A percentile compares a stretch with the other conserved stretches of the same genome.
Conservation (phyloP, 2,888 invertebrate species). For the Cylindroiulus punctatus region DNA sequence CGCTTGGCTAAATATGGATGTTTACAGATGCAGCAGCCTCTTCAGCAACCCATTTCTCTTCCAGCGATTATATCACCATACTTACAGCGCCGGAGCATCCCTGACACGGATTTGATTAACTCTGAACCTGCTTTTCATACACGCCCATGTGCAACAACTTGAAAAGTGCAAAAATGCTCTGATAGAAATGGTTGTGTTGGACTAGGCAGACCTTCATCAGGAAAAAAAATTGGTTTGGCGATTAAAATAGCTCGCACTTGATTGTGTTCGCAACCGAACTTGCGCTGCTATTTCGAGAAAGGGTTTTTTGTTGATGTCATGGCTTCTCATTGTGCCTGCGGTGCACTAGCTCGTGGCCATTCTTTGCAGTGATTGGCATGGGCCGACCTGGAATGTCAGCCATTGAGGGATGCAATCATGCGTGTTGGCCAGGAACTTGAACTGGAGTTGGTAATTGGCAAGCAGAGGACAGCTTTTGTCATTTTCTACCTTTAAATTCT, state of each 20-base stretch:
- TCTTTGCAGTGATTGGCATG: not conserved
- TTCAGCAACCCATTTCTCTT: not conserved
- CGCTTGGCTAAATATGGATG: constrained; percentile 1
- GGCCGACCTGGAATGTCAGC: not conserved
- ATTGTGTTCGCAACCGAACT: not conserved
- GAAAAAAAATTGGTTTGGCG: not conserved
- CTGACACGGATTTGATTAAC: constrained; percentile 18
- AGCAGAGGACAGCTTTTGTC: too few species aligned
- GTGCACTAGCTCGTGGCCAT: not conserved
- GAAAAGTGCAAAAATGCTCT: not conserved
- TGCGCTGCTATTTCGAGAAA: not conserved
- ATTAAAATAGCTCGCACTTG: constrained; percentile 9
- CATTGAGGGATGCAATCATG: not conserved
- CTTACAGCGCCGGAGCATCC: not conserved
- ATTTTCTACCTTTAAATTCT: too few species aligned
- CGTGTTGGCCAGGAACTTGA: not conserved
- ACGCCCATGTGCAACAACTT: not conserved
- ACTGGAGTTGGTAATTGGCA: not conserved
- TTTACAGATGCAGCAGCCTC: not conserved
- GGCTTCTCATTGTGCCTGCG: not conserved
- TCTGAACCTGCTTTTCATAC: not conserved
- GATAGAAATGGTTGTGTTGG: not conserved
- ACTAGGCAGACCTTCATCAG: not conserved
- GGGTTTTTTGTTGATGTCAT: not conserved
- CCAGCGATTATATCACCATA: not conserved